phyloP scores from a whole-genome alignment of 2,797 vertebrate genomes.

The Syndactyla subalaris region DNA sequence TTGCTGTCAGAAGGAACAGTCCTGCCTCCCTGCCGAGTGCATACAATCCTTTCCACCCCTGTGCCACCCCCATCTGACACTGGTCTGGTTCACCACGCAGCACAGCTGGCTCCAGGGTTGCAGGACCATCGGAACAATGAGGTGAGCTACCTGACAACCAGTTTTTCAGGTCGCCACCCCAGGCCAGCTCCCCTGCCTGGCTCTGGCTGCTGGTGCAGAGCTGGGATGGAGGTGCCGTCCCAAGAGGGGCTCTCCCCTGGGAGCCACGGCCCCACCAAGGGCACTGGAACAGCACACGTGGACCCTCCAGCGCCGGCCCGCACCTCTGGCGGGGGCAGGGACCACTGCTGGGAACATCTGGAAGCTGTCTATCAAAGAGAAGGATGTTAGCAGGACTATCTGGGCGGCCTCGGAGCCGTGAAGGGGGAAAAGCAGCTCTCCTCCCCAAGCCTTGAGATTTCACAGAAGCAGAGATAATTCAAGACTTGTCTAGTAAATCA shows the following conservation, averaged over 20 bases:
- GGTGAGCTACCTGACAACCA: neutral
- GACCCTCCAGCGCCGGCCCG: neutral
- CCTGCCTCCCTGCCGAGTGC: neutral
- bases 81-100: neutral
- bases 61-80: neutral
- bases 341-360: too few relatives aligned
- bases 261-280: rapidly evolving
- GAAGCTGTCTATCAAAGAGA: too few relatives aligned
- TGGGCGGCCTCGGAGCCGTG: too few relatives aligned
- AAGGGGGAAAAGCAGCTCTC: too few relatives aligned
- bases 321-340: too few relatives aligned
- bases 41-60: neutral
- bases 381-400: too few relatives aligned
- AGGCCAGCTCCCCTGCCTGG: neutral
- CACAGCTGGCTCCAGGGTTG: neutral
- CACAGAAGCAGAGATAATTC: too few relatives aligned
- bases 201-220: neutral
- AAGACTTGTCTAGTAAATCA: too few relatives aligned
- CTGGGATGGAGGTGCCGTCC: neutral
- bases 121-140: neutral
- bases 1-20: neutral
- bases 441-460: too few relatives aligned
- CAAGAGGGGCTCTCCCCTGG: neutral
- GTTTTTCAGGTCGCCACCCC: conserved; percentile 16
- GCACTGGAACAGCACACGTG: rapidly evolving